Conservation (phyloP, 2,113 vertebrate genomes). For the Galbula dea region DNA sequence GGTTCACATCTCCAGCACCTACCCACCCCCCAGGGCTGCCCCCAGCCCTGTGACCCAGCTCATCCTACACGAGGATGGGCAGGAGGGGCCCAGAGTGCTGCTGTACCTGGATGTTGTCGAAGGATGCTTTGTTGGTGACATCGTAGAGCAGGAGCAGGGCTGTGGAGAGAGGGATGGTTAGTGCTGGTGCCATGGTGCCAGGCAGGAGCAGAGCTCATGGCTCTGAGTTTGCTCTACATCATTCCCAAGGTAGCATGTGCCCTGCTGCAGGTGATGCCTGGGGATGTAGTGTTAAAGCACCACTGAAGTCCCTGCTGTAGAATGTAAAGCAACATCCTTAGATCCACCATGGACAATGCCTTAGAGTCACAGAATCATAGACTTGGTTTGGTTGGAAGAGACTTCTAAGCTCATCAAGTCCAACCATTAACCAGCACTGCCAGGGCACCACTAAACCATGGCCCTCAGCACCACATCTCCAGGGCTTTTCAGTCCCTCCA, state of each 20-base stretch:
- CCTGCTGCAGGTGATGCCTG: background rate
- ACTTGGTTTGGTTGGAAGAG: background rate
- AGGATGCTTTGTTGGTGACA: constrained; percentile 90
- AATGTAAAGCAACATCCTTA: background rate
- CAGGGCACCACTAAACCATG: too few species aligned
- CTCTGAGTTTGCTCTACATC: background rate
- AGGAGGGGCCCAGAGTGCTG: background rate
- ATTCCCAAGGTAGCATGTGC: accelerated
- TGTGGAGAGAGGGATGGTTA: constrained; percentile 45
- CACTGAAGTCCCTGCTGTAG: background rate
- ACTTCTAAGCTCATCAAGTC: too few species aligned
- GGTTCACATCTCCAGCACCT: background rate
- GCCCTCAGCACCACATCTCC: too few species aligned
- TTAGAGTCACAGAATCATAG: too few species aligned
- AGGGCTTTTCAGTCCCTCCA: too few species aligned
- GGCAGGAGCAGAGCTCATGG: background rate
- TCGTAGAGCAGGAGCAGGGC: constrained; percentile 92
- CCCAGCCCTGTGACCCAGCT: background rate
- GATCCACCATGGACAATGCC: background rate
- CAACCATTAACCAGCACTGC: too few species aligned
- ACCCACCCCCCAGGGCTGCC: background rate
- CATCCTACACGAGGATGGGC: accelerated
- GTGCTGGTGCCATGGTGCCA: accelerated
- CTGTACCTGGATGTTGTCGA: constrained; percentile 91
- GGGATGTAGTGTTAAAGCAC: accelerated